Base-by-base conservation (phyloP, 2,113 vertebrate species). In the Solea solea region DNA sequence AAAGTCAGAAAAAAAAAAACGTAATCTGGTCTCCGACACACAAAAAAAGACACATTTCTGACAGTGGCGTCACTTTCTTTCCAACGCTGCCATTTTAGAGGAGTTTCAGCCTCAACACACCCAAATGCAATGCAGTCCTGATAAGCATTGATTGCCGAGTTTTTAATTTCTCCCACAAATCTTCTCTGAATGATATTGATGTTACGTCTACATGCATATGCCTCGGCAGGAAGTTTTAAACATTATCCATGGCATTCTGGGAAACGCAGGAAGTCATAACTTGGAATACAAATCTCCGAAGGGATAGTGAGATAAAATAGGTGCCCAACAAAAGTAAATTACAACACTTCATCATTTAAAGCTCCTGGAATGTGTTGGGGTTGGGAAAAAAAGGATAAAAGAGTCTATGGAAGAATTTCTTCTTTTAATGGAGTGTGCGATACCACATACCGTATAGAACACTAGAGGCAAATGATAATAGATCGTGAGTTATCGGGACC, bases 311-410 rank as follows among this genome's bases (percentile, higher is more conserved):
- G 45, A 58, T 34, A 59, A 46, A 78, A 49, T 21, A 52, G n/a
- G 42, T 12, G 40, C 46, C 25, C 7, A n/a, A 46, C 55, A 9
- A 50, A 41, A 69, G 46, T 9, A 54, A 66, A 83, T 52, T 46
- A 41, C 34, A 50, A 40, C 48, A 68, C 57, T 82, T 71, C 25
- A 83, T 83, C 84, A 78, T 48, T 70, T 69, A 76, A 48, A 63
- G 57, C 44, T 69, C 41, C 55, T 57, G 69, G 60, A 64, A 39
- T 69, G 49, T 27, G 50, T 44, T 16, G 14, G 21, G 21, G 21
- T n/a, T n/a, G 34, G 14, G n/a, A n/a, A 57, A 55, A 69, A 34
- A 49, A 64, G 65, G 27, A 44, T 34, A 6, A 15, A 63, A 3
- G 11, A 48, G 63, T 76, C 51, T 34, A 11, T 53, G 34, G 21